Conservation (phyloP, 1,140 invertebrate genomes). For the Ceratina calcarata region DNA sequence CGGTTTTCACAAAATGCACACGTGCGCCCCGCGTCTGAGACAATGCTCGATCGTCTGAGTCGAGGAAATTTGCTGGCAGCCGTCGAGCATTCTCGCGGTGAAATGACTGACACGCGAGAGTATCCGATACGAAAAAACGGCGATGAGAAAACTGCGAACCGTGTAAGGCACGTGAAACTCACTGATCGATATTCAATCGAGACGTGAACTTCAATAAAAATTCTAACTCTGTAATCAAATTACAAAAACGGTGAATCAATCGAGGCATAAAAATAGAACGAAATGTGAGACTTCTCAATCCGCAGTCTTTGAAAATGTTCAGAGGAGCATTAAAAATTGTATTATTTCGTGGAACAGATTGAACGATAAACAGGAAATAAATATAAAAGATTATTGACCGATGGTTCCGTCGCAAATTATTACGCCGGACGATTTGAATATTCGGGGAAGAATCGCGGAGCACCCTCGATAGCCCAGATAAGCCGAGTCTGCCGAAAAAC, state of each 20-base stretch:
- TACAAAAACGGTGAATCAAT: too few species aligned
- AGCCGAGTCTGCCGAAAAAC: too few species aligned
- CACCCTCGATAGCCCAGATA: too few species aligned
- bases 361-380: neutral
- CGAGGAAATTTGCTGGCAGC: slow-evolving; percentile 1
- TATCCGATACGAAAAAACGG: slow-evolving; percentile 17
- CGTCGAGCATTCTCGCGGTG: neutral
- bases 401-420: neutral
- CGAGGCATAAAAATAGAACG: too few species aligned
- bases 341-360: neutral
- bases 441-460: too few species aligned
- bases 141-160: slow-evolving; percentile 10
- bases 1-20: neutral
- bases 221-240: neutral
- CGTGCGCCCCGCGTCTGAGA: neutral
- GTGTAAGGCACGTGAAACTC: slow-evolving; percentile 1
- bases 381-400: neutral
- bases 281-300: too few species aligned
- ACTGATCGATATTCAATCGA: too few species aligned
- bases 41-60: neutral
- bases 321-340: too few species aligned
- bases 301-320: too few species aligned
- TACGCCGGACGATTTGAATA: too few species aligned
- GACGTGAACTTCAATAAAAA: too few species aligned
- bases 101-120: neutral